Evolutionary conservation across 2,113 vertebrate species (phyloP), one percentile per base, ranked within the genome.

Genomic region (Leptocoma aspasia): DNA sequence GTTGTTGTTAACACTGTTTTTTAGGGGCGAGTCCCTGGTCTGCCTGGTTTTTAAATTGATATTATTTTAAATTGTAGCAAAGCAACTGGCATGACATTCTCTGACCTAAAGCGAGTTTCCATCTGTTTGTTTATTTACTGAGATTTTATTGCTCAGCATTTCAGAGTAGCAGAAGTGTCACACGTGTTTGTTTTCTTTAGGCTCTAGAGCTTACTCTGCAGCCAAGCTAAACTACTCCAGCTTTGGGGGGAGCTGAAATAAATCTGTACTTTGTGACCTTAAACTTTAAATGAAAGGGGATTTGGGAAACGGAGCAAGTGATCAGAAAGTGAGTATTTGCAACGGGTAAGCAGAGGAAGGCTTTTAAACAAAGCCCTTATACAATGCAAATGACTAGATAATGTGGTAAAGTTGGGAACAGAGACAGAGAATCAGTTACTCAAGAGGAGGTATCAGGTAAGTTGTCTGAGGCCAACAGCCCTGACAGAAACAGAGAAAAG

Each of bases 121-220:
- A 22, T 81, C 60, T 91, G 47, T 93, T 92, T 92, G 83, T 95
- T 91, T 91, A 78, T 89, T 86, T 72, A 71, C 56, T 88, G 79
- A 82, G 42, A 78, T 86, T 73, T 93, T 94, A 88, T 83, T 93
- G 68, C 71, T 90, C 82, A 93, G 87, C 71, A 68, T 96, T 97
- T 93, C 80, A 93, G 72, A 47, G 41, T 86, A 90, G 86, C 52
- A 89, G 27, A 80, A 93, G 35, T 78, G 47, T 94, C 50, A 35
- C 37, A 4, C 21, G 18, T 90, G 47, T 94, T 94, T 93, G 21
- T 92, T 95, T 97, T 86, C 63, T 94, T 66, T 88, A 90, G 82
- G 79, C 42, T 82, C 21, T 56, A 27, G 47, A 63, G 50, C 92
- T 91, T 83, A 35, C 71, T 54, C 56, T 80, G 68, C 59, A 81